These are phyloP conservation scores for Chrysocyon brachyurus DNA, from an alignment of 2,797 vertebrate genomes.

Conservation along the genomic window DNA sequence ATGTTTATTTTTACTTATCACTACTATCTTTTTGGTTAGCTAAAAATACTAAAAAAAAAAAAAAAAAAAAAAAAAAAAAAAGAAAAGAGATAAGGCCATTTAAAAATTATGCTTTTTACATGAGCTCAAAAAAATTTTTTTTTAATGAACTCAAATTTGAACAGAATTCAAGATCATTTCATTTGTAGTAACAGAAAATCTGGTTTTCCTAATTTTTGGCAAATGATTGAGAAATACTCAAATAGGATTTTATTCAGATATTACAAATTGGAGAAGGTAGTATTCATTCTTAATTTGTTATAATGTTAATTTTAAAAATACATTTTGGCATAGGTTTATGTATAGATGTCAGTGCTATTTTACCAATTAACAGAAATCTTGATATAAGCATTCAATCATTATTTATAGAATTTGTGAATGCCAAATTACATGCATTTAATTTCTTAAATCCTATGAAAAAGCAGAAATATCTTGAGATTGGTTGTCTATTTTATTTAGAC, in stretches of 20 bases:
- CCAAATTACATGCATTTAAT: slow-evolving; percentile 17
- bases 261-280: slow-evolving; percentile 14
- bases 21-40: neutral
- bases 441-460: slow-evolving; percentile 49
- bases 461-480: slow-evolving; percentile 28
- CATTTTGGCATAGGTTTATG: slow-evolving; percentile 11
- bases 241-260: slow-evolving; percentile 46
- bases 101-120: slow-evolving; percentile 29
- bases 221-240: slow-evolving; percentile 55
- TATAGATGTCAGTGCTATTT: slow-evolving; percentile 26
- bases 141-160: slow-evolving; percentile 45
- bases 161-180: slow-evolving; percentile 52
- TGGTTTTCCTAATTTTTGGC: slow-evolving; percentile 52
- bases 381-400: slow-evolving; percentile 2
- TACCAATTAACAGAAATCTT: slow-evolving; percentile 57
- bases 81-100: neutral
- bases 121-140: slow-evolving; percentile 29
- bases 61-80: neutral
- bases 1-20: slow-evolving; percentile 56
- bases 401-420: slow-evolving; percentile 34
- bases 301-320: slow-evolving; percentile 11
- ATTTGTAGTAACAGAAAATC: slow-evolving; percentile 53
- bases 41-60: neutral
- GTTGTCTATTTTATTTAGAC: slow-evolving; percentile 29
- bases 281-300: slow-evolving; percentile 49